Base-by-base conservation (phyloP, 2,797 vertebrate genomes). In the Chrysocyon brachyurus region DNA sequence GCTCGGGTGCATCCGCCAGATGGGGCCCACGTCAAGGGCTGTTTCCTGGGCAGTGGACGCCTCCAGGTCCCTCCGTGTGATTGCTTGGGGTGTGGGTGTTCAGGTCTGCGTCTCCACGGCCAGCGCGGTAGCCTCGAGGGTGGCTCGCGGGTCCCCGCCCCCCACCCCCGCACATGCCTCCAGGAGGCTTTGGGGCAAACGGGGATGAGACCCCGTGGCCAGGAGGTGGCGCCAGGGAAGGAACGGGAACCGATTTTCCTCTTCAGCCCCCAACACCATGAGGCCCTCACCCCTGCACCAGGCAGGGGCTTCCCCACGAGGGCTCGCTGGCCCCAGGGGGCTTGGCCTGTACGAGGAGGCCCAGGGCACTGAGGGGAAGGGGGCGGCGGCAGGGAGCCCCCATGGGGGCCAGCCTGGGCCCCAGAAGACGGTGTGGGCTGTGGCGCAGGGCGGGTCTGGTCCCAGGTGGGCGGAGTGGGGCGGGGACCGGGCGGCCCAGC, bases 351-450 rank as follows among this genome's bases (percentile, higher is more conserved):
- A 12, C 11, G 61, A 31, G 26, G 33, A 73, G 54, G 33, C 52
- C n/a, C 40, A 22, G 64, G 16, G 31, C 16, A 0, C 57, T 9
- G 24, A 24, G 17, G 28, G 15, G 22, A 11, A 9, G 0, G 16
- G 31, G 54, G 31, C 16, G 16, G 1, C 14, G 52, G 49, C 33
- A 22, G 86, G 28, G n/a, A 52, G 3, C 56, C 36, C 0, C 21
- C 0, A 0, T 0, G 68, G 16, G 3, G 14, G 21, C 14, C 0
- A 0, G 70, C 0, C 64, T 3, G 49, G 19, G 56, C 28, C 11
- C 9, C 0, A 8, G 46, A 3, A 0, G 83, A 11, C 7, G 9
- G 24, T 0, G 11, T 0, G 11, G 40, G 28, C 7, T 4, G 19
- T 19, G 73, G 17, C 2, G 2, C 22, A 22, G 19, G 26, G 19